Evolutionary conservation across 2,797 vertebrate species (phyloP), one percentile per base, ranked within the genome.

Genomic region (Sylvia borin): DNA sequence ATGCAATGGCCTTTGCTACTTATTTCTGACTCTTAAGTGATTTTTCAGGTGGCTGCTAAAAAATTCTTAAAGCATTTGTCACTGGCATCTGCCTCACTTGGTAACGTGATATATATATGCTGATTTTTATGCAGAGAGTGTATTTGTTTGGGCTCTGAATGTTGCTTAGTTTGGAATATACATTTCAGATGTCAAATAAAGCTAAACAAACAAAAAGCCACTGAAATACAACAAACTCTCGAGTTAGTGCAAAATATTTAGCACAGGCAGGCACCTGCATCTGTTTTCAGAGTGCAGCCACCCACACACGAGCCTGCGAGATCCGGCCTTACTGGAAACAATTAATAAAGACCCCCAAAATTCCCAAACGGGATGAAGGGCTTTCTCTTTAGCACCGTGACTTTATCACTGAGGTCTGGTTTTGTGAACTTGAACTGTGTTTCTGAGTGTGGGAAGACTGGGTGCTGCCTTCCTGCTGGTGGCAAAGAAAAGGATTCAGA

Each of bases 11-110:
- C 70, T 96, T 91, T 85, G 72, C 84, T 91, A 5, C 92, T 97
- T 55, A 40, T 64, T 97, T 91, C 95, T 83, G 89, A 89, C 72
- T 87, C 95, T 74, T 97, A 93, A 96, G 91, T 96, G 92, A 90
- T 96, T 95, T 96, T 95, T 96, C 96, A 97, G 95, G 96, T 96
- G 95, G 85, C 83, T 79, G 79, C 72, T 96, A 48, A 90, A 92
- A 74, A 86, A 95, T 96, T 93, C 95, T 88, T 86, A 6, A 60
- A 74, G 43, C 34, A 4, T 97, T 93, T 90, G 88, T 94, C 94
- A 93, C 70, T 88, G 85, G 87, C 85, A 86, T 91, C 91, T 88
- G 76, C 85, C 82, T 94, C 22, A 0, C 51, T 72, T 62, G 47
- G 73, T 75, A 72, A 75, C 13, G 9, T 0, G 21, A 77, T 74